These are phyloP conservation scores for Sitta carolinensis DNA, from an alignment of 2,797 vertebrate genomes.

Conservation along the genomic window DNA sequence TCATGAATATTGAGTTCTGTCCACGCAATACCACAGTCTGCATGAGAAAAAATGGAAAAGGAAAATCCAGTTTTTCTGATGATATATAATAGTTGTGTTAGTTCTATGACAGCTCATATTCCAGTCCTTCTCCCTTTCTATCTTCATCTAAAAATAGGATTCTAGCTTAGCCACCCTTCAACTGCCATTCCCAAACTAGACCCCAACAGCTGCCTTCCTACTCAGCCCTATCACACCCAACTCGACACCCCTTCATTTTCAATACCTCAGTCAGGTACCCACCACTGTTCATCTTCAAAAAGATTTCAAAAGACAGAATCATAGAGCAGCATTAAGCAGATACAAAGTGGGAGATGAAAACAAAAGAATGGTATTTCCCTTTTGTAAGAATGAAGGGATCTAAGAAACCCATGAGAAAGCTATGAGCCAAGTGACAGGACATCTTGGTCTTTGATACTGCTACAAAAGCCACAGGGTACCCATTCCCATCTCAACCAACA, in stretches of 20 bases:
- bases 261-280: neutral
- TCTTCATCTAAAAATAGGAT: neutral
- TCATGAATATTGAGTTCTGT: neutral
- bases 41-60: neutral
- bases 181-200: neutral
- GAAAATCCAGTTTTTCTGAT: neutral
- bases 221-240: neutral
- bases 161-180: neutral
- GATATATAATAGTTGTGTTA: neutral
- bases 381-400: neutral
- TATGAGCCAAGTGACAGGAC: neutral
- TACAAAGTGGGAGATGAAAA: neutral
- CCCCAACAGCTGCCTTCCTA: neutral
- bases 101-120: neutral
- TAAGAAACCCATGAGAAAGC: neutral
- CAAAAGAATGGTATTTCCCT: neutral
- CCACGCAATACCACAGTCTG: neutral
- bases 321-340: neutral
- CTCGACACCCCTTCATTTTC: accelerated
- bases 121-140: neutral
- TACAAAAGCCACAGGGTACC: neutral
- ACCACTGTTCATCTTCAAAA: neutral
- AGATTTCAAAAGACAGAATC: neutral
- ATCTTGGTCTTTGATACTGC: neutral
- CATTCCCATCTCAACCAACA: neutral